Evolutionary conservation across 2,113 vertebrate species (phyloP), one percentile per base, ranked within the genome.

Genomic region (Semnopithecus entellus): DNA sequence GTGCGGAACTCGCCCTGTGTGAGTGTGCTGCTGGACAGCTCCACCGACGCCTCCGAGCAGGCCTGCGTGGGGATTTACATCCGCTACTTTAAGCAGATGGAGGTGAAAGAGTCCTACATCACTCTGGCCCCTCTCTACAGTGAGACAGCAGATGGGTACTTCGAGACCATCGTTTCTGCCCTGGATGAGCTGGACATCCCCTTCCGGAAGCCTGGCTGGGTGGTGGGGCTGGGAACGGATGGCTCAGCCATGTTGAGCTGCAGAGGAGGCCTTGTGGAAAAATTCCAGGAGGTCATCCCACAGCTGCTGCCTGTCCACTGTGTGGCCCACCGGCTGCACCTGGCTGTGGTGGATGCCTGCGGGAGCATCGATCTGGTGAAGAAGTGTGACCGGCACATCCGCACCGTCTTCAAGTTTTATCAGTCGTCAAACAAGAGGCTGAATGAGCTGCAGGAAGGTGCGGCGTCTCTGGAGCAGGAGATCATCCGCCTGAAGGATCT

Each of bases 141-240:
- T 1, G 93, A 98, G 83, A 97, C 96, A 0, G 97, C 30, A 1
- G 97, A 98, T 0, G 97, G 96, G 6, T 98, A 97, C 92, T 98
- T 98, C 0, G 96, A 97, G 80, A 91, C 97, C 17, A 61, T 97
- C 9, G 1, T 98, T 20, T 96, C 96, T 8, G 97, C 95, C 55
- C 80, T 98, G 75, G 97, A 98, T 1, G 97, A 98, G 35, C 75
- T 98, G 86, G 97, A 96, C 59, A 78, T 98, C 86, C 97, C 97
- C 8, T 98, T 98, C 86, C 82, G 94, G 83, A 97, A 94, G 89
- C 98, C 97, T 1, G 97, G 98, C 23, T 97, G 96, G 97, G 95
- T 97, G 8, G 97, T 98, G 66, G 97, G 97, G 11, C 90, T 98
- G 70, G 98, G 97, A 0, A 97, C 96, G 0, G 96, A 97, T 0